Evolutionary conservation across 2,113 vertebrate species (phyloP), one percentile per base, ranked within the genome.

Genomic region (Leucopsar rothschildi): DNA sequence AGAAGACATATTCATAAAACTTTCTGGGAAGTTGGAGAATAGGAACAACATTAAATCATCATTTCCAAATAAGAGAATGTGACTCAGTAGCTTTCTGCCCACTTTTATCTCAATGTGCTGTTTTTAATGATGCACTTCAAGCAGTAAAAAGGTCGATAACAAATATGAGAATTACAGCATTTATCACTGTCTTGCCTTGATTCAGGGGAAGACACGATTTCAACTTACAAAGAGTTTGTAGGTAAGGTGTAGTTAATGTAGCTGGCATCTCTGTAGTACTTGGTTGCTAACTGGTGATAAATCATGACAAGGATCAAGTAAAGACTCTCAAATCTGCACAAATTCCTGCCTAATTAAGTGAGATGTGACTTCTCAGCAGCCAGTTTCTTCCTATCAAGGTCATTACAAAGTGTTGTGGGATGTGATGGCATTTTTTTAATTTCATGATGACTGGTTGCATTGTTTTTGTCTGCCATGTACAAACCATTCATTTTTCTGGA

Each of bases 401-500:
- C 39, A 88, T 86, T 83, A 29, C 28, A 60, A 91, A 80, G 35
- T 72, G 35, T 69, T 88, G 61, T 45, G 47, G 35, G 13, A 40
- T 81, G 68, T 70, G 52, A 75, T 53, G 47, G 57, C 71, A 11
- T 57, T 91, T 95, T 95, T 91, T 87, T 44, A n/a, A 18, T 73
- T 93, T 83, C 49, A 33, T 71, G 76, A 89, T 83, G 53, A 39
- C 77, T 83, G 16, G 49, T 80, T 93, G 81, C 78, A 71, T 49
- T 93, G 78, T 37, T 92, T 93, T 73, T 83, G 20, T 85, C 82
- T 88, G 60, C 60, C 50, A 45, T 53, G 44, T 64, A 78, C 35
- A 91, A 88, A 90, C 64, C 44, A 90, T 81, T 79, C 20, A 57
- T 37, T 79, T 86, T 95, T 72, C 72, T 88, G 66, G 59, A 86